phyloP scores from a whole-genome alignment of 2,888 invertebrate species.

The Brachypterus glaber region DNA sequence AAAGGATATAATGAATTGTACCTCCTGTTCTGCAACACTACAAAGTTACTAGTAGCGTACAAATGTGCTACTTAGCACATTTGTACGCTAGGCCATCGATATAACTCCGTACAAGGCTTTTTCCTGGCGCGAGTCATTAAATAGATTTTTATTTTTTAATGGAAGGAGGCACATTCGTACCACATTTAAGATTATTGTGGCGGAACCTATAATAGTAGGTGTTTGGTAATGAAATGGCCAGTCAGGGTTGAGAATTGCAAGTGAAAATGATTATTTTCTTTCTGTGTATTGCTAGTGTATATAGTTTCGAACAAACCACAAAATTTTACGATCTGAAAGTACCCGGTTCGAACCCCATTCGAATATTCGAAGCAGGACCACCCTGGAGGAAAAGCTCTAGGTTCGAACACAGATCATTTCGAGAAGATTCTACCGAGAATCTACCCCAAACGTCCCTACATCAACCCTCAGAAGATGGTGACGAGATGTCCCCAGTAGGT shows the following conservation, averaged over 20 bases:
- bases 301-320: slow-evolving; percentile 26
- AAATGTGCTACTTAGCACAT: no score
- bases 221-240: slow-evolving; percentile 22
- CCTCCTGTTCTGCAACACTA: no score
- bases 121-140: no score
- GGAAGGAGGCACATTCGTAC: slow-evolving; percentile 26
- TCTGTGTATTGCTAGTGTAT: slow-evolving; percentile 5
- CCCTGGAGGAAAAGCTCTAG: slow-evolving; percentile 19
- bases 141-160: no score
- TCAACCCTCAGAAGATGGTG: slow-evolving; percentile 30
- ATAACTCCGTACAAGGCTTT: no score
- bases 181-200: slow-evolving; percentile 34
- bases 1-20: no score
- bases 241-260: slow-evolving; percentile 26
- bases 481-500: slow-evolving; percentile 29
- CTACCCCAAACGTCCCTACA: slow-evolving; percentile 18
- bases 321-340: slow-evolving; percentile 48
- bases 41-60: no score
- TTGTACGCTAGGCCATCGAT: no score
- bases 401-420: slow-evolving; percentile 7
- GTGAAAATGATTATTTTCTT: slow-evolving; percentile 22
- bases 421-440: slow-evolving; percentile 12
- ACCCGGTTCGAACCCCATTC: slow-evolving; percentile 48
- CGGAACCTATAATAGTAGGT: slow-evolving; percentile 29
- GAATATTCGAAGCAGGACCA: slow-evolving; percentile 47